Percentiles rank a stretch among this genome's conserved stretches.
Evolutionary conservation across 2,888 invertebrate genomes (phyloP).

Genomic region (Muscina levida): DNA sequence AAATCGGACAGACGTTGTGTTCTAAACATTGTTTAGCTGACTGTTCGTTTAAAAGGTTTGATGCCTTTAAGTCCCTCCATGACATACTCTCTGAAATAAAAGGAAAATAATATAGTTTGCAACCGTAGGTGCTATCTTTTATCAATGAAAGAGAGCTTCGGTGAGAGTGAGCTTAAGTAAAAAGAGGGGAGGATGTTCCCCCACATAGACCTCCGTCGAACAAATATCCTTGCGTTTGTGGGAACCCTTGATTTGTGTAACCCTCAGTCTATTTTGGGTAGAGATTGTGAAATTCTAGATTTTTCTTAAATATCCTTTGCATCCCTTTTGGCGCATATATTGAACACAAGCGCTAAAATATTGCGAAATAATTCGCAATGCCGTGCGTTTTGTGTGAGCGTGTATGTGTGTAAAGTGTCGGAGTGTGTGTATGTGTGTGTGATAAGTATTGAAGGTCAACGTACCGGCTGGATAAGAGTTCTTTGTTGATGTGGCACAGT

Average conservation of each 20-base stretch:
- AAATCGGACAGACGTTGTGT: slow-evolving; percentile 18
- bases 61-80: not conserved
- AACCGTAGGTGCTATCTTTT: slow-evolving; percentile 5
- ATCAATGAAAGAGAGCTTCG: not conserved
- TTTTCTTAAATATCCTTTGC: slow-evolving; percentile 44
- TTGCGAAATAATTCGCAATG: slow-evolving; percentile 29
- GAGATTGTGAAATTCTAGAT: slow-evolving; percentile 22
- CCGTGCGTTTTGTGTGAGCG: no score
- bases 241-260: slow-evolving; percentile 13
- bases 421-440: not conserved
- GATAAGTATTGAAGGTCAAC: slow-evolving; percentile 37
- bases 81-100: not conserved
- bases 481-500: slow-evolving; percentile 36
- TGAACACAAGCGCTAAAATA: slow-evolving; percentile 24
- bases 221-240: not conserved
- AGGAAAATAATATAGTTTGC: not conserved
- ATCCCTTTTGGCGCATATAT: slow-evolving; percentile 20
- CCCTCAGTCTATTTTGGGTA: not conserved
- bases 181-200: not conserved
- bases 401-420: slow-evolving; percentile 48
- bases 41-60: slow-evolving; percentile 30
- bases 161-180: not conserved
- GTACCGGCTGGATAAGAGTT: slow-evolving; percentile 20
- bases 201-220: not conserved
- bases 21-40: no score